Conservation (phyloP, 2,888 invertebrate genomes). For the Heliconius erato region DNA sequence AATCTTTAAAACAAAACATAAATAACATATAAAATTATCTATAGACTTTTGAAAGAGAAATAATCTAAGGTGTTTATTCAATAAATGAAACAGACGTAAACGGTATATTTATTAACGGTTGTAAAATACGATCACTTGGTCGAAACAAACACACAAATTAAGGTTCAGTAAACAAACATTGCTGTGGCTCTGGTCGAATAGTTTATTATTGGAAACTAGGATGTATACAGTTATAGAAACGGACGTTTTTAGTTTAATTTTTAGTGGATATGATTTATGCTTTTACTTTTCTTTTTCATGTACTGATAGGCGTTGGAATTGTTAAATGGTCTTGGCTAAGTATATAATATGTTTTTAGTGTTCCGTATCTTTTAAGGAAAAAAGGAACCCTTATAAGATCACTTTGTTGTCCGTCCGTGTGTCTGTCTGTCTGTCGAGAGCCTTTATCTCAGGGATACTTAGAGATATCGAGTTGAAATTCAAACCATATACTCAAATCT, state of each 20-base stretch:
- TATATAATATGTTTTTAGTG: no score
- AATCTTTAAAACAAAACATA: no score
- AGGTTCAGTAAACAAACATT: conserved; percentile 12
- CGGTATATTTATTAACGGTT: conserved; percentile 19
- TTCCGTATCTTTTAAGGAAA: no score
- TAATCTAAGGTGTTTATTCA: neutral
- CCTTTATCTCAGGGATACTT: no score
- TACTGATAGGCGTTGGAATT: neutral
- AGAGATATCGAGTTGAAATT: no score
- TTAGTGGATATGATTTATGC: neutral
- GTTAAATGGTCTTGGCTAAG: neutral
- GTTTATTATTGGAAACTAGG: conserved; percentile 16
- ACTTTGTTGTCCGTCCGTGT: no score
- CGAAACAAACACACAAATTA: conserved; percentile 2
- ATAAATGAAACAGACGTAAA: conserved; percentile 12
- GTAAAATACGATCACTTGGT: conserved; percentile 27
- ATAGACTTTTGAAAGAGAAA: neutral
- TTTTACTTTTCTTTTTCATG: neutral
- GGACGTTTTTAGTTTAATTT: conserved; percentile 14
- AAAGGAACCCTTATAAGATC: no score
- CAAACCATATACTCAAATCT: no score
- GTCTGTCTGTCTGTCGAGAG: no score
- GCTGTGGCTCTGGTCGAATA: neutral
- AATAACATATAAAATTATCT: no score
- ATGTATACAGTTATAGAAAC: neutral